phyloP scores from a whole-genome alignment of 2,113 vertebrate genomes.

The Patagioenas fasciata region DNA sequence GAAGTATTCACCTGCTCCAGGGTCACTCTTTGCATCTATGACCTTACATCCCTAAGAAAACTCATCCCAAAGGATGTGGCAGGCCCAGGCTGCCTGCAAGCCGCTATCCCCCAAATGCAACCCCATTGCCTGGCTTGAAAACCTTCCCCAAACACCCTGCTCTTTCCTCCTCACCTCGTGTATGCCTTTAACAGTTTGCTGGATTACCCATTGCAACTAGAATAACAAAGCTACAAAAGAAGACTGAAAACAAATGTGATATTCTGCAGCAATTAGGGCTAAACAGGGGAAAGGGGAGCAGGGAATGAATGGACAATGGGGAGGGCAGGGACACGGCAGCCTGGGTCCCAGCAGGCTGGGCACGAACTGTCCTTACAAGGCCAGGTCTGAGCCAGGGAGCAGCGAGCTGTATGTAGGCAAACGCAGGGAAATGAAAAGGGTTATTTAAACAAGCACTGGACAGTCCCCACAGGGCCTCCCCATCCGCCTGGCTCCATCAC shows the following conservation, averaged over 20 bases:
- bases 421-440: conserved; percentile 15
- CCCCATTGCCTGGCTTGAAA: neutral
- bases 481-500: neutral
- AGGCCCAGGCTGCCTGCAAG: neutral
- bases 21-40: neutral
- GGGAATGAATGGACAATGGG: conserved; percentile 58
- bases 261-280: conserved; percentile 61
- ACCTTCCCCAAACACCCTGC: neutral
- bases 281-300: neutral
- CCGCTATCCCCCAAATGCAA: neutral
- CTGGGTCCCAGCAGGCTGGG: neutral
- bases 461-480: conserved; percentile 11
- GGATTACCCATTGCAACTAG: conserved; percentile 40
- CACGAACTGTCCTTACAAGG: conserved; percentile 9
- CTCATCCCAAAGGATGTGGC: neutral
- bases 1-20: neutral
- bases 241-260: neutral
- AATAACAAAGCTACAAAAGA: conserved; percentile 64
- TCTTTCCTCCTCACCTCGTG: neutral
- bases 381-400: neutral
- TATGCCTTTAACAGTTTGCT: conserved; percentile 55
- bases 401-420: neutral
- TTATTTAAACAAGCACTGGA: conserved; percentile 33
- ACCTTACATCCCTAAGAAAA: neutral
- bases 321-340: neutral